Conservation (phyloP, 2,888 invertebrate species). For the Tetragonula carbonaria region DNA sequence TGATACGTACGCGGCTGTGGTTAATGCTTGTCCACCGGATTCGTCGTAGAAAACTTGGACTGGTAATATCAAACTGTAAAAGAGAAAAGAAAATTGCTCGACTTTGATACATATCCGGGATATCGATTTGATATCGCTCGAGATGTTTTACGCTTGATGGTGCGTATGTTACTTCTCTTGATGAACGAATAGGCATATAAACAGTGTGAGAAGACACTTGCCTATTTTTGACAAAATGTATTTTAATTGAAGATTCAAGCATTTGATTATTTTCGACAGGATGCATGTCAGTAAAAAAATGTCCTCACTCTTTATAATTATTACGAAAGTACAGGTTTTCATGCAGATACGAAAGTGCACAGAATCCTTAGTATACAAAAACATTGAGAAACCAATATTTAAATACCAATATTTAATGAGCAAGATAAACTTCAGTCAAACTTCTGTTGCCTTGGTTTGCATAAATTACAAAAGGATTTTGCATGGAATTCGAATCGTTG, state of each 20-base stretch:
- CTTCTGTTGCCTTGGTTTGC: too few species aligned
- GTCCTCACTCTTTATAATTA: background rate
- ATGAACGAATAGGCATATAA: background rate
- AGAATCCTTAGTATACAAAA: too few species aligned
- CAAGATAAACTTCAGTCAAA: too few species aligned
- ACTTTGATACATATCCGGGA: background rate
- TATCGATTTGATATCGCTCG: background rate
- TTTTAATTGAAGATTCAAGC: background rate
- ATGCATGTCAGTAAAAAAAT: too few species aligned
- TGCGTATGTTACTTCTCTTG: background rate
- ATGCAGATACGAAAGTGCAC: background rate
- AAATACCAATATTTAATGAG: too few species aligned
- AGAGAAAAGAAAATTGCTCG: background rate
- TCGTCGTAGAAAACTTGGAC: constrained; percentile 8
- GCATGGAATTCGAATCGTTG: background rate
- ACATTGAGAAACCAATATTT: too few species aligned
- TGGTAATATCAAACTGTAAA: background rate
- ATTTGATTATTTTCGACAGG: too few species aligned
- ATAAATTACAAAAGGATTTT: too few species aligned
- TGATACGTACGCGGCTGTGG: constrained; percentile 24
- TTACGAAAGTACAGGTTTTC: background rate
- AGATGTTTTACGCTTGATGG: background rate
- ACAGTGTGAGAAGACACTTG: background rate
- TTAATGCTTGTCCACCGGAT: constrained; percentile 18
- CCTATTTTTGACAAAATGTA: background rate